phyloP scores from a whole-genome alignment of 1,140 invertebrate species.

The Copidosoma floridanum region DNA sequence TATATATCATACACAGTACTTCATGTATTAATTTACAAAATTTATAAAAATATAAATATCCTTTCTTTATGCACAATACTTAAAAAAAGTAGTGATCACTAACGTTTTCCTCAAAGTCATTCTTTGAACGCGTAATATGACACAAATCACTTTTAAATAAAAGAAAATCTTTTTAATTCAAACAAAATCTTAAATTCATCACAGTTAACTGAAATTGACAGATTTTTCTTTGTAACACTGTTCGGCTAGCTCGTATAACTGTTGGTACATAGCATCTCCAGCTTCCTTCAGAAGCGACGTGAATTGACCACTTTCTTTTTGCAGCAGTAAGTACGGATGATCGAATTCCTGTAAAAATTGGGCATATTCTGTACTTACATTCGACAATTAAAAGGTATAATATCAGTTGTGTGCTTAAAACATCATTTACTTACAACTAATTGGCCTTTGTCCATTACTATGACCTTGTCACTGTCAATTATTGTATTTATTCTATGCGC shows the following conservation, averaged over 20 bases:
- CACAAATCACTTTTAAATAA: too few relatives aligned
- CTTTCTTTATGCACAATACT: too few relatives aligned
- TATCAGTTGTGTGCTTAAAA: neutral
- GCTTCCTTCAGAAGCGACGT: constrained; percentile 4
- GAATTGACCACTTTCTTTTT: constrained; percentile 6
- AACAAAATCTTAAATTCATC: too few relatives aligned
- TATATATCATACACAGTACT: too few relatives aligned
- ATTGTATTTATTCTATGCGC: constrained; percentile 49
- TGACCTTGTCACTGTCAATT: constrained; percentile 19
- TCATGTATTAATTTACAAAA: too few relatives aligned
- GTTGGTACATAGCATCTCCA: constrained; percentile 8
- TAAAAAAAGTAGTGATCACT: too few relatives aligned
- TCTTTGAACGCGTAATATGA: too few relatives aligned
- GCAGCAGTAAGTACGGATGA: constrained; percentile 13
- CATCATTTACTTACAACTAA: constrained; percentile 10
- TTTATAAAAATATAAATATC: too few relatives aligned
- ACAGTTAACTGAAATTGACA: neutral
- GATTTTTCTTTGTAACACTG: constrained; percentile 6
- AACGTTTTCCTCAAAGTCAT: too few relatives aligned
- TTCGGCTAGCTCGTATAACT: constrained; percentile 2
- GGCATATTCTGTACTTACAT: too few relatives aligned
- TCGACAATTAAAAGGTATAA: too few relatives aligned
- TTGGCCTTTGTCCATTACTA: constrained; percentile 17
- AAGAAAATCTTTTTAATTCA: too few relatives aligned
- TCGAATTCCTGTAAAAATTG: constrained; percentile 19